A percentile compares a stretch with the other conserved stretches of the same genome.
Conservation (phyloP, 2,888 invertebrate species). For the Xestia sexstrigata region DNA sequence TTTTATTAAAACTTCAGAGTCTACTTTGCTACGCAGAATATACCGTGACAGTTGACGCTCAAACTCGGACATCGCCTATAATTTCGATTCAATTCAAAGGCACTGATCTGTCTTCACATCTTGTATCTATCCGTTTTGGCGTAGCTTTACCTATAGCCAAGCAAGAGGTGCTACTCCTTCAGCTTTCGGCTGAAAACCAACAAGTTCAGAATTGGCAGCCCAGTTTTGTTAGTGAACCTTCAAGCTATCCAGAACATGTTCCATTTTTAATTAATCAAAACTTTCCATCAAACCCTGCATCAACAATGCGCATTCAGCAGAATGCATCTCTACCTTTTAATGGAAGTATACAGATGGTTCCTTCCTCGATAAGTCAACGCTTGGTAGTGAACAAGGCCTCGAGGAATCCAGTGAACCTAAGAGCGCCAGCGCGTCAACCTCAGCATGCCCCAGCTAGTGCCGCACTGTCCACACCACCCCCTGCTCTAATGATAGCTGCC, state of each 20-base stretch:
- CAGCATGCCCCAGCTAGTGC: conserved; percentile 71
- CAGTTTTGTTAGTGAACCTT: conserved; percentile 74
- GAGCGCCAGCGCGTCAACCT: conserved; percentile 81
- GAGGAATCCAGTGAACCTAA: conserved; percentile 81
- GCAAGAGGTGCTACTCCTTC: conserved; percentile 84
- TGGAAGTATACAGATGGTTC: conserved; percentile 75
- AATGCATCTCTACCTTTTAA: conserved; percentile 81
- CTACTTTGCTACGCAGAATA: conserved; percentile 86
- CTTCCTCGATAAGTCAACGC: conserved; percentile 82
- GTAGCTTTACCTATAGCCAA: conserved; percentile 84
- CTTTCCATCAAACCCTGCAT: conserved; percentile 86
- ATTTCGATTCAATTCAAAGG: conserved; percentile 87
- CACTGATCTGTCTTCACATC: conserved; percentile 86
- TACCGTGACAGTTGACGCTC: conserved; percentile 80
- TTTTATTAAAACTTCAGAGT: conserved; percentile 83
- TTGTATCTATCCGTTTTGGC: conserved; percentile 85
- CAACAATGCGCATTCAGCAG: conserved; percentile 85
- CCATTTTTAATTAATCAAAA: conserved; percentile 86
- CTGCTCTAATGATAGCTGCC: conserved; percentile 63
- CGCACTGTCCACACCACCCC: conserved; percentile 54
- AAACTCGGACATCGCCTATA: conserved; percentile 81
- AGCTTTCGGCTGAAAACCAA: conserved; percentile 75
- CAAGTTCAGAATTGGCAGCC: conserved; percentile 79
- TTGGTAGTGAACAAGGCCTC: conserved; percentile 80
- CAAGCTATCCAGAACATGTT: conserved; percentile 82